Conservation (phyloP, 2,113 vertebrate genomes). For the Salvelinus namaycush region DNA sequence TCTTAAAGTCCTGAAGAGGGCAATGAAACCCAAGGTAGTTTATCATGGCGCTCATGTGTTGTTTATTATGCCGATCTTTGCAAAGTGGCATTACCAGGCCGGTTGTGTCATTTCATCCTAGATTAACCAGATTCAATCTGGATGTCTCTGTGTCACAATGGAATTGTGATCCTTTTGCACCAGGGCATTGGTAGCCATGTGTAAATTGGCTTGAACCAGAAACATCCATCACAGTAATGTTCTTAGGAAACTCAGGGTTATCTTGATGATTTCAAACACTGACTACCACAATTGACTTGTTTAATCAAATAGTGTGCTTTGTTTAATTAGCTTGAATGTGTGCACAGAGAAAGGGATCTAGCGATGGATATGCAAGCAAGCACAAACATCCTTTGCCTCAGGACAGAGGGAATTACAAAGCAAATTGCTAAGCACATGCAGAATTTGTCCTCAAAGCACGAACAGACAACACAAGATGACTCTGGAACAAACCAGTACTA, state of each 20-base stretch:
- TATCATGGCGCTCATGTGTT: conserved; percentile 34
- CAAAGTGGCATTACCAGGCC: conserved; percentile 36
- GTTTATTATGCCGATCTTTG: conserved; percentile 30
- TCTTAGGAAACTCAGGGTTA: conserved; percentile 64
- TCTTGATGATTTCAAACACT: conserved; percentile 71
- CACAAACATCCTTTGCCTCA: conserved; percentile 65
- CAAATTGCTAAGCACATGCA: conserved; percentile 66
- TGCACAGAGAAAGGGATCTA: conserved; percentile 49
- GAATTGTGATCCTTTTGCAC: conserved; percentile 37
- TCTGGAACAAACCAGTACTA: conserved; percentile 46
- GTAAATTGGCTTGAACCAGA: conserved; percentile 41
- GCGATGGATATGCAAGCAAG: conserved; percentile 51
- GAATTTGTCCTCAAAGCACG: conserved; percentile 67
- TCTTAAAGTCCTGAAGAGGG: conserved; percentile 14
- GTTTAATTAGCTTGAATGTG: conserved; percentile 73
- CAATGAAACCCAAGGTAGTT: conserved; percentile 31
- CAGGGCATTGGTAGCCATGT: conserved; percentile 38
- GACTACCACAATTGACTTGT: conserved; percentile 73
- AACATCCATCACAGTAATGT: conserved; percentile 71
- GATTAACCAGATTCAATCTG: conserved; percentile 47
- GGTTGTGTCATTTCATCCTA: conserved; percentile 37
- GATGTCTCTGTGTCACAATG: conserved; percentile 39
- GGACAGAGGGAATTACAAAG: conserved; percentile 72
- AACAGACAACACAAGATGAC: conserved; percentile 49
- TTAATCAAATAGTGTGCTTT: conserved; percentile 74